Evolutionary conservation across 1,140 invertebrate genomes (phyloP).

Genomic region (Neodiprion pinetum): DNA sequence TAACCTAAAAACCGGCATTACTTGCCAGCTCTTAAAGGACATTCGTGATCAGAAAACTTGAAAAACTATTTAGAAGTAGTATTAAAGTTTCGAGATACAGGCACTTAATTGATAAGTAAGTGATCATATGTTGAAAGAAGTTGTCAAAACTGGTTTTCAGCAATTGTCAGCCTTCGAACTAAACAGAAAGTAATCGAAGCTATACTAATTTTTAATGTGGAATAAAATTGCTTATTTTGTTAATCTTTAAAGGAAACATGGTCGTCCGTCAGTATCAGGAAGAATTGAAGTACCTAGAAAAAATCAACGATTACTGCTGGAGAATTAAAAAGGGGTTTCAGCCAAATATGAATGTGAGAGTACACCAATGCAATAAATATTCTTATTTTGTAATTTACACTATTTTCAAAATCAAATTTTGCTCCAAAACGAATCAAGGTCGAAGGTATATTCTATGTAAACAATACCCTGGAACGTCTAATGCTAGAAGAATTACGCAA

Average conservation of each 20-base stretch:
- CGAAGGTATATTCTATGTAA: slow-evolving; percentile 98
- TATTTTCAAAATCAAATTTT: slow-evolving; percentile 8
- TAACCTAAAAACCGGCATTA: not conserved
- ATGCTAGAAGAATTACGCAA: slow-evolving; percentile 98
- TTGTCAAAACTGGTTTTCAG: too few species aligned
- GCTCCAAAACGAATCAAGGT: slow-evolving; percentile 66
- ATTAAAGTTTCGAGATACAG: too few species aligned
- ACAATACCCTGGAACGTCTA: slow-evolving; percentile 88
- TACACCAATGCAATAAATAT: slow-evolving; percentile 17
- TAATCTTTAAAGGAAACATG: slow-evolving; percentile 65
- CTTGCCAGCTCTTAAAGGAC: too few species aligned
- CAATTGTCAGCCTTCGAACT: too few species aligned
- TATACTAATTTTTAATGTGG: too few species aligned
- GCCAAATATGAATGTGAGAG: slow-evolving; percentile 95
- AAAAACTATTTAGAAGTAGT: too few species aligned
- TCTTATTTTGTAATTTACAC: slow-evolving; percentile 14
- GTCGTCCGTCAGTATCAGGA: slow-evolving; percentile 93
- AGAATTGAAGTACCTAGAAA: slow-evolving; percentile 93
- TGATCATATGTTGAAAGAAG: too few species aligned
- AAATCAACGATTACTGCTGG: slow-evolving; percentile 86
- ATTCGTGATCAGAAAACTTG: too few species aligned
- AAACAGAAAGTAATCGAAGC: too few species aligned
- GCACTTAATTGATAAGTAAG: too few species aligned
- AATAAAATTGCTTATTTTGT: too few species aligned
- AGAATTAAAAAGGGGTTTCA: slow-evolving; percentile 99